Evolutionary conservation across 2,113 vertebrate species (phyloP).

Genomic region (Cinclus cinclus): DNA sequence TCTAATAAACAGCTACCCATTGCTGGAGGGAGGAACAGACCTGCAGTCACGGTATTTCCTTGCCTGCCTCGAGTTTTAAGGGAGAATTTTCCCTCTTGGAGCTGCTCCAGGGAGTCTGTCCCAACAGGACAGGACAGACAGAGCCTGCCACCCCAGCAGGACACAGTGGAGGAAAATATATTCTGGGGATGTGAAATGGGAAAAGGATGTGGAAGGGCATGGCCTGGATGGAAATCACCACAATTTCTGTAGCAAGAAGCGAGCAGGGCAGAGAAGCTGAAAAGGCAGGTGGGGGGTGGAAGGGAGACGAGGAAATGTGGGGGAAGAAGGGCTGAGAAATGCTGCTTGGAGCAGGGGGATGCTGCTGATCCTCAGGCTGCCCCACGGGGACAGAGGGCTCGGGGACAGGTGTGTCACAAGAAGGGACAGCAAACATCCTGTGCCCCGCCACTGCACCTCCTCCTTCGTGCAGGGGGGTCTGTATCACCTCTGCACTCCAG

Average conservation of each 20-base stretch:
- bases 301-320: rapidly evolving
- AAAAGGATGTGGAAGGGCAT: not conserved
- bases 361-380: not conserved
- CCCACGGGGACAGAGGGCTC: too few species aligned
- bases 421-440: not conserved
- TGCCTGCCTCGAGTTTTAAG: not conserved
- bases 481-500: not conserved
- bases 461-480: not conserved
- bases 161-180: not conserved
- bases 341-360: not conserved
- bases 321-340: not conserved
- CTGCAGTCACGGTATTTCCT: not conserved
- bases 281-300: not conserved
- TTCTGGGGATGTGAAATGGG: not conserved
- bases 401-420: not conserved
- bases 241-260: not conserved
- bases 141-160: not conserved
- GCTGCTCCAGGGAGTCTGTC: not conserved
- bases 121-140: not conserved
- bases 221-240: not conserved
- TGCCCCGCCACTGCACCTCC: too few species aligned
- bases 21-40: not conserved
- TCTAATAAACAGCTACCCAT: not conserved
- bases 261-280: not conserved
- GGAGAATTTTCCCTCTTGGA: not conserved